A percentile compares a stretch with the other conserved stretches of the same genome.
Conservation (phyloP, 37 sponge, comb jelly and placozoan species). For the Beroe ovata region DNA sequence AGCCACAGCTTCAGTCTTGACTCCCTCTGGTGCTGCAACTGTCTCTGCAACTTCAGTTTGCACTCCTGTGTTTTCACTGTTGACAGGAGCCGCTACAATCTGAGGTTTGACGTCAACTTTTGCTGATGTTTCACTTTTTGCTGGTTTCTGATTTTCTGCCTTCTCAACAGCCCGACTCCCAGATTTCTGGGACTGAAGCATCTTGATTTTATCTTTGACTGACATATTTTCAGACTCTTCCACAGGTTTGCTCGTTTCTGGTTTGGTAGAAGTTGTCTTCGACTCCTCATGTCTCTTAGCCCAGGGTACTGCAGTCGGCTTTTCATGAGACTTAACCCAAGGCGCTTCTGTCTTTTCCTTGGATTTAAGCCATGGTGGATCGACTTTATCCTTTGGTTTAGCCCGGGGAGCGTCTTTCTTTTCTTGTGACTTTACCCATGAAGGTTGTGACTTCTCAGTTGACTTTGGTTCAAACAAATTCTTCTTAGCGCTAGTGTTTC, state of each 20-base stretch:
- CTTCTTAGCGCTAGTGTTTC: neutral
- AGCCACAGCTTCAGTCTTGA: neutral
- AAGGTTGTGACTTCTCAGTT: neutral
- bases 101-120: no score
- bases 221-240: neutral
- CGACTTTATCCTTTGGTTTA: no score
- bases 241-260: neutral
- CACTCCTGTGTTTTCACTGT: neutral
- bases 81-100: neutral
- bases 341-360: neutral
- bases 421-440: constrained; percentile 1
- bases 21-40: neutral
- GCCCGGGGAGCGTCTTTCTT: no score
- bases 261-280: neutral
- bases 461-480: neutral
- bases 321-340: constrained; percentile 4
- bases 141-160: no score
- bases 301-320: no score
- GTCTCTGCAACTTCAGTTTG: neutral
- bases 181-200: neutral
- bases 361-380: no score
- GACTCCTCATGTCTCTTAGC: neutral
- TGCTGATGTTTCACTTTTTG: no score
- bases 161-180: no score
- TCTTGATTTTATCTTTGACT: neutral